Percentiles rank a stretch among this genome's conserved stretches.
Conservation (phyloP, 2,888 invertebrate genomes). For the Tiliacea citrago region DNA sequence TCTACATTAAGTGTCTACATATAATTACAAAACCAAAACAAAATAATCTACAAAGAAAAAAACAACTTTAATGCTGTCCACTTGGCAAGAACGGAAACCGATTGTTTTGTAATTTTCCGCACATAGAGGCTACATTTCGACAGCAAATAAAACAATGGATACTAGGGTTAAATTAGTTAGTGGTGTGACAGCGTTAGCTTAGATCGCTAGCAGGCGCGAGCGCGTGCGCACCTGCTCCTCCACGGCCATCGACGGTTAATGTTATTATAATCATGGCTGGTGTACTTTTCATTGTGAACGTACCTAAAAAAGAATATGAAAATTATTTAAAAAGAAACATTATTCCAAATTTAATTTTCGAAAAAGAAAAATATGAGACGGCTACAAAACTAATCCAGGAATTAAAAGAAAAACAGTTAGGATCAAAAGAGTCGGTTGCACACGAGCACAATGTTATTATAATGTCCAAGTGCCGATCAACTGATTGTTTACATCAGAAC, state of each 20-base stretch:
- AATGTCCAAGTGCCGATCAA: conserved; percentile 73
- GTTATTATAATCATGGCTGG: conserved; percentile 84
- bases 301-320: conserved; percentile 90
- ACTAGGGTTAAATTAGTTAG: conserved; percentile 55
- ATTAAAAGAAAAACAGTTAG: conserved; percentile 71
- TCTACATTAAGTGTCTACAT: neutral
- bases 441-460: conserved; percentile 64
- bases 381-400: conserved; percentile 70
- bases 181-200: conserved; percentile 54
- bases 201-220: conserved; percentile 51
- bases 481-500: conserved; percentile 69
- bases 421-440: conserved; percentile 60
- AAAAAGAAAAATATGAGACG: conserved; percentile 70
- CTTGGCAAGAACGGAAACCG: conserved; percentile 69
- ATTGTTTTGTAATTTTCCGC: conserved; percentile 74
- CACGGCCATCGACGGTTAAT: conserved; percentile 30
- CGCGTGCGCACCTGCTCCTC: conserved; percentile 49
- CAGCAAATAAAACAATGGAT: conserved; percentile 66
- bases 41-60: conserved; percentile 38
- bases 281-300: conserved; percentile 90
- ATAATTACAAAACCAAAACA: conserved; percentile 44
- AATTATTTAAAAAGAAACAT: conserved; percentile 70
- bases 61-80: conserved; percentile 53
- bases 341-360: conserved; percentile 62
- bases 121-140: conserved; percentile 67